phyloP scores from a whole-genome alignment of 2,113 vertebrate genomes.

The Balaenoptera acutorostrata region DNA sequence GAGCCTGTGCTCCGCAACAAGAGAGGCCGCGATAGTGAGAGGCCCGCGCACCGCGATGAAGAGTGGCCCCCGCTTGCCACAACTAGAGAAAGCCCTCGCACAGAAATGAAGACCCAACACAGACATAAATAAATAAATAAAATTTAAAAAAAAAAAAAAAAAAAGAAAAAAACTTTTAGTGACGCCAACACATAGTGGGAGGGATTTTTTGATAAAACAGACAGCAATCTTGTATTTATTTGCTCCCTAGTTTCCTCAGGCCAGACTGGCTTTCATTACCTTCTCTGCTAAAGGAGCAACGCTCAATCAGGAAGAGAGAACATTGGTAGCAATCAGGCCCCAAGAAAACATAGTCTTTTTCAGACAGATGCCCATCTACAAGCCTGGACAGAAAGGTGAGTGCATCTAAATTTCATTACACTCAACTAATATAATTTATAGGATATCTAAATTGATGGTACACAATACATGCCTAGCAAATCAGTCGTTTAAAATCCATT shows the following conservation, averaged over 20 bases:
- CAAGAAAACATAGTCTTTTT: background rate
- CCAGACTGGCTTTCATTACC: background rate
- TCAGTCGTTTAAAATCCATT: background rate
- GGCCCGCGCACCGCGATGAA: no score
- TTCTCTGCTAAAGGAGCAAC: background rate
- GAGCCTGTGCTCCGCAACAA: no score
- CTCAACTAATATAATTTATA: background rate
- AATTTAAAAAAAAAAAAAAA: no score
- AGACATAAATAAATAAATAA: no score
- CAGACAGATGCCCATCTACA: background rate
- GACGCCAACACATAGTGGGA: background rate
- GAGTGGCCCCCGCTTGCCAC: no score
- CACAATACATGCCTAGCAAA: background rate
- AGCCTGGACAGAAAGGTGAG: background rate
- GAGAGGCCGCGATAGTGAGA: no score
- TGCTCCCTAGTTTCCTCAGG: no score
- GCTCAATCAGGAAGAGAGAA: background rate
- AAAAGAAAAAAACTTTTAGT: background rate
- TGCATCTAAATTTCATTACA: background rate
- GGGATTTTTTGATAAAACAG: background rate
- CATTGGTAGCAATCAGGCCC: background rate
- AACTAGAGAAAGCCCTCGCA: no score
- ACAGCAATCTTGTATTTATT: background rate
- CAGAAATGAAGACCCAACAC: no score
- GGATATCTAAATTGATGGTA: background rate